Conservation (phyloP, 2,113 vertebrate species). For the Indicator indicator region DNA sequence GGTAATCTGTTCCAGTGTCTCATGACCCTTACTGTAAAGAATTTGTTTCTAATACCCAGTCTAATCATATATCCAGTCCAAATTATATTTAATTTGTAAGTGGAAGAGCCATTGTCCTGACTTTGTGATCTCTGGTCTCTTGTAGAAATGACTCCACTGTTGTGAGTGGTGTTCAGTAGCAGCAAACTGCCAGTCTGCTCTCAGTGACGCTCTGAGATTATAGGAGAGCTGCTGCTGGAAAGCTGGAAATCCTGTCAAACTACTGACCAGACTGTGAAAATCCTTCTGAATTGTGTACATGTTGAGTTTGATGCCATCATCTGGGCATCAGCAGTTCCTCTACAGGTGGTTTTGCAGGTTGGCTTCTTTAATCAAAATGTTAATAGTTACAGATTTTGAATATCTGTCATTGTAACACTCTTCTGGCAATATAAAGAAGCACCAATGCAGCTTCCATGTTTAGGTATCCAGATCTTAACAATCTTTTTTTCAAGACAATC, state of each 20-base stretch:
- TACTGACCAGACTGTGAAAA: neutral
- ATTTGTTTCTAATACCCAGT: no score
- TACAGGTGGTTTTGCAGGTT: neutral
- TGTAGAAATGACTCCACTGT: neutral
- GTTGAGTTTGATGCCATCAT: neutral
- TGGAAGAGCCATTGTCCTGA: neutral
- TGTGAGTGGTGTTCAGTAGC: neutral
- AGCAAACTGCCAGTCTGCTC: neutral
- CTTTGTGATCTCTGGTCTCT: neutral
- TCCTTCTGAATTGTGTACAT: neutral
- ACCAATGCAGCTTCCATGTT: neutral
- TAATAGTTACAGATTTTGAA: neutral
- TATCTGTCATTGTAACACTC: neutral
- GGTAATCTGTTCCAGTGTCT: no score
- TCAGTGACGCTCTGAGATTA: neutral
- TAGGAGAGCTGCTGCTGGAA: neutral
- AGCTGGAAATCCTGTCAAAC: neutral
- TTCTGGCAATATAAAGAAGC: neutral
- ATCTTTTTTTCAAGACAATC: neutral
- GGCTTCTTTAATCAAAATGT: neutral
- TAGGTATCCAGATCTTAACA: neutral
- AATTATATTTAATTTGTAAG: neutral
- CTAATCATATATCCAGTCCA: no score
- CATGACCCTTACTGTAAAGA: no score
- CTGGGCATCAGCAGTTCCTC: neutral